Percentiles rank a stretch among this genome's conserved stretches.
Evolutionary conservation across 2,888 invertebrate genomes (phyloP).

Genomic region (Cybosia mesomella): DNA sequence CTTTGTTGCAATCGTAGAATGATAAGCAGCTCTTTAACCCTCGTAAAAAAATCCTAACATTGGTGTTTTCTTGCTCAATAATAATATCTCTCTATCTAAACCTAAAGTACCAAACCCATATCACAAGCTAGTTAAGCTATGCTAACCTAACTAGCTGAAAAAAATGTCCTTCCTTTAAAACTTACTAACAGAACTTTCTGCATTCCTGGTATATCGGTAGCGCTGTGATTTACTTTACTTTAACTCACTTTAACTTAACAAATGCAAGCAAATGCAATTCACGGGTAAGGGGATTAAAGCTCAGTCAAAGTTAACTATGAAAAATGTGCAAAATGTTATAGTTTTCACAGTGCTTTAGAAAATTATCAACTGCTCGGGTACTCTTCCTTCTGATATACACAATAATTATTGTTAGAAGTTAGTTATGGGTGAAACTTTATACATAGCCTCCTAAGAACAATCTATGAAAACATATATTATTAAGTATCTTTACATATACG

Average conservation of each 20-base stretch:
- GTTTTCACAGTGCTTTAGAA: neutral
- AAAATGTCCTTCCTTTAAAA: neutral
- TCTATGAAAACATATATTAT: too few species aligned
- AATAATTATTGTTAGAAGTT: too few species aligned
- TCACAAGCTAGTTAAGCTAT: too few species aligned
- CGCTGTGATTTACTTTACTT: neutral
- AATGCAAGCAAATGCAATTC: neutral
- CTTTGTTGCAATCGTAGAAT: constrained; percentile 12
- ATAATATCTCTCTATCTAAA: neutral
- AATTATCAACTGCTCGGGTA: too few species aligned
- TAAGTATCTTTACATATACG: too few species aligned
- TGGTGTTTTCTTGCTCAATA: neutral
- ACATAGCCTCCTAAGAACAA: too few species aligned
- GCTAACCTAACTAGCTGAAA: neutral
- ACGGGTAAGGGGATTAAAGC: neutral
- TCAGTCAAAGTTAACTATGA: neutral
- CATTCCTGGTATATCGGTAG: neutral
- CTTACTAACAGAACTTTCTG: neutral
- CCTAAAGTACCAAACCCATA: too few species aligned
- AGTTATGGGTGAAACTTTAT: too few species aligned
- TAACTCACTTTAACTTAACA: neutral
- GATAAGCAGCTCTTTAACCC: constrained; percentile 17
- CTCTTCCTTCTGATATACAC: too few species aligned
- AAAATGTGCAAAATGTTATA: neutral
- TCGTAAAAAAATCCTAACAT: constrained; percentile 4